Evolutionary conservation across 2,888 invertebrate species (phyloP).

Genomic region (Rhodophaea formosa): DNA sequence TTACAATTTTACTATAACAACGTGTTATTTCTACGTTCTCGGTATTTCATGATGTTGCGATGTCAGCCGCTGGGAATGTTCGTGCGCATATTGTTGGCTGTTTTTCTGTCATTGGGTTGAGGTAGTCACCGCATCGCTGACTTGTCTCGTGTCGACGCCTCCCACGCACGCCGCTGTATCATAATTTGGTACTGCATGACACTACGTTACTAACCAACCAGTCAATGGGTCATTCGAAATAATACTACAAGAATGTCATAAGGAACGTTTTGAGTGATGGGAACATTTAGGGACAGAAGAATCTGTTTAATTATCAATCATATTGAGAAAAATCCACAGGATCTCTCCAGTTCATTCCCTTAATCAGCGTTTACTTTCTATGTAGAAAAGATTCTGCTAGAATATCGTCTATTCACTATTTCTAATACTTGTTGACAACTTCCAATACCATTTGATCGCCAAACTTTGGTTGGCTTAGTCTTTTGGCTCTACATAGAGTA

Average conservation of each 20-base stretch:
- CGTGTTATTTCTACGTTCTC: not conserved
- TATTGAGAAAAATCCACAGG: no score
- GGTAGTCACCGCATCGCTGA: slow-evolving; percentile 41
- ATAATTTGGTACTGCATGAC: slow-evolving; percentile 49
- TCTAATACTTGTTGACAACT: no score
- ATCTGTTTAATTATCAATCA: no score
- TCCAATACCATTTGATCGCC: no score
- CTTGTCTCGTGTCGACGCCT: slow-evolving; percentile 48
- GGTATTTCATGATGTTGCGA: slow-evolving; percentile 17
- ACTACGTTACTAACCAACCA: slow-evolving; percentile 43
- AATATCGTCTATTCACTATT: no score
- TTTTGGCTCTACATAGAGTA: no score
- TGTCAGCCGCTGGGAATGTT: slow-evolving; percentile 3
- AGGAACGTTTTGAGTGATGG: no score
- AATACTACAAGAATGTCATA: not conserved
- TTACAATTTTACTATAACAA: slow-evolving; percentile 17
- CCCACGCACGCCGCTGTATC: slow-evolving; percentile 48
- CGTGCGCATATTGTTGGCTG: slow-evolving; percentile 25
- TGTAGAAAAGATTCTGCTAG: no score
- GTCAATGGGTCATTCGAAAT: slow-evolving; percentile 40
- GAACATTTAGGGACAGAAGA: no score
- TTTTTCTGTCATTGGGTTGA: slow-evolving; percentile 30
- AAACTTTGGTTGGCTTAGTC: no score
- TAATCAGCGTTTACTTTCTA: no score
- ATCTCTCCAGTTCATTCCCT: no score